These are phyloP conservation scores for Picathartes gymnocephalus DNA, from an alignment of 2,113 vertebrate genomes.

Conservation along the genomic window DNA sequence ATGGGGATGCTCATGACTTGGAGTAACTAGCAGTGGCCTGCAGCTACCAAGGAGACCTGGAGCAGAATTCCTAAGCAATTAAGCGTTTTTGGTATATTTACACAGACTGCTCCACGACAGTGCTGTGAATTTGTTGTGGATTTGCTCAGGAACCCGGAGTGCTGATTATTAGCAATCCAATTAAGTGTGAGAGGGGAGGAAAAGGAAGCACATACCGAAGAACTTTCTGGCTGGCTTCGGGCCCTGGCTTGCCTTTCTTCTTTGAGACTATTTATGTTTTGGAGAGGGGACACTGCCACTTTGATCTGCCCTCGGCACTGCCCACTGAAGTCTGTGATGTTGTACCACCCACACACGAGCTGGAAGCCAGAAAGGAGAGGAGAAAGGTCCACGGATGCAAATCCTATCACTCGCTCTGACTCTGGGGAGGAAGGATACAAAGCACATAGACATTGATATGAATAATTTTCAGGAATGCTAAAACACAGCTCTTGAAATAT, in stretches of 20 bases:
- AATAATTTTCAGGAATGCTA: neutral
- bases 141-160: neutral
- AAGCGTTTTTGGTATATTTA: neutral
- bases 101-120: fast-evolving
- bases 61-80: neutral
- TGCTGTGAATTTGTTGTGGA: no score
- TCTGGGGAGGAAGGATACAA: conserved; percentile 58
- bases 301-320: conserved; percentile 95
- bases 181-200: neutral
- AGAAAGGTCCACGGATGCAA: conserved; percentile 90
- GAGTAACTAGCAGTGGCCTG: fast-evolving
- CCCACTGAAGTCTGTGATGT: conserved; percentile 89
- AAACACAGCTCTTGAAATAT: neutral
- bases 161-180: neutral
- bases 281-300: conserved; percentile 87
- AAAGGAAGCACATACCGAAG: neutral
- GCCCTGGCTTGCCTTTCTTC: conserved; percentile 73
- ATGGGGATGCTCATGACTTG: neutral
- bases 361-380: conserved; percentile 91
- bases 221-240: neutral
- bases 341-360: conserved; percentile 95
- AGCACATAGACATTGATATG: fast-evolving
- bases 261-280: conserved; percentile 72
- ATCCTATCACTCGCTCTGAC: conserved; percentile 88
- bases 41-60: neutral